Evolutionary conservation across 37 sponge, comb jelly and placozoan genomes (phyloP).

Genomic region (Agelas oroides): DNA sequence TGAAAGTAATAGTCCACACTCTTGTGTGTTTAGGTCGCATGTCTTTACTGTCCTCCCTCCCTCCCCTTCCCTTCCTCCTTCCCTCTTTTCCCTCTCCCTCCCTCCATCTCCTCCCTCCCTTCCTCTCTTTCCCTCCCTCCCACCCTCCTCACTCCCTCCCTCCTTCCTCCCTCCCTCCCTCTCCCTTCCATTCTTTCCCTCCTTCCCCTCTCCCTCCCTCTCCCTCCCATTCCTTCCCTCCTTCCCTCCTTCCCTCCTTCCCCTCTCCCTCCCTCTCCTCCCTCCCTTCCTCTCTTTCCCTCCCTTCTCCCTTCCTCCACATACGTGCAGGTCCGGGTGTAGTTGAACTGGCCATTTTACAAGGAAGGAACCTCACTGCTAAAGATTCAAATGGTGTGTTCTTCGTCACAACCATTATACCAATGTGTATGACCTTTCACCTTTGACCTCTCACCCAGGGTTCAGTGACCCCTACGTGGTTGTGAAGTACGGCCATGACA

Average conservation of each 20-base stretch:
- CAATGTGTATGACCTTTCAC: background rate
- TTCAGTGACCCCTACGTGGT: slow-evolving; percentile 66
- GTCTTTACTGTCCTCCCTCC: too few species aligned
- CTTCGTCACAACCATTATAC: background rate
- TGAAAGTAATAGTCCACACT: background rate
- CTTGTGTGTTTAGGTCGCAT: background rate
- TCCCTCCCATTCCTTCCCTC: slow-evolving; percentile 1
- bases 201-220: background rate
- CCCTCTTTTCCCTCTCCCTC: background rate
- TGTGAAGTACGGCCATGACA: slow-evolving; percentile 40
- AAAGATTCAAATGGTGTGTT: slow-evolving; percentile 56
- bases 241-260: slow-evolving; percentile 4
- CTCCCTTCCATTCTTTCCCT: too few species aligned
- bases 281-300: slow-evolving; percentile 22
- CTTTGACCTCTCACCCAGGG: slow-evolving; percentile 13
- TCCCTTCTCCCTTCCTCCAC: background rate
- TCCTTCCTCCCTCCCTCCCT: background rate
- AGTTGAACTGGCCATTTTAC: slow-evolving; percentile 30
- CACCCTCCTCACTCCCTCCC: background rate
- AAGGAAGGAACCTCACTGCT: slow-evolving; percentile 42
- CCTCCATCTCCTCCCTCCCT: background rate
- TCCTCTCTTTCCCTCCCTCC: background rate
- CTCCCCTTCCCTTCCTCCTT: background rate
- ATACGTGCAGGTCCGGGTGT: background rate
- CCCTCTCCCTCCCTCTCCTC: slow-evolving; percentile 5